phyloP scores from a whole-genome alignment of 35 echinoderm and acorn worm genomes.

The Anneissia japonica region DNA sequence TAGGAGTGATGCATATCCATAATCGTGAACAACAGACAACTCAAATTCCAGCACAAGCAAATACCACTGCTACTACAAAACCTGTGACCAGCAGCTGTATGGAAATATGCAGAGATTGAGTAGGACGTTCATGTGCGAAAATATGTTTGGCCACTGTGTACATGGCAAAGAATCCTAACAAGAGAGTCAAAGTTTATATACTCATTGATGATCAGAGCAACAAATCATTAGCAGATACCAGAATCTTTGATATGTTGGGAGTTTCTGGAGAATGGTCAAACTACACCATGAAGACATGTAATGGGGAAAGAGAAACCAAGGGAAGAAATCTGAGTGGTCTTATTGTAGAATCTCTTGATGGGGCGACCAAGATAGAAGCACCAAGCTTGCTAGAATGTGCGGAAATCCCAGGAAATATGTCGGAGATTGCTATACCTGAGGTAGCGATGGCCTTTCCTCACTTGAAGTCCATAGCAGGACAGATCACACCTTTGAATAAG shows the following conservation, averaged over 20 bases:
- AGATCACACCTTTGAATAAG: slow-evolving; percentile 2
- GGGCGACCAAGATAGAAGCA: neutral
- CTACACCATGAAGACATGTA: slow-evolving; percentile 38
- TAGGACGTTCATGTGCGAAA: slow-evolving; percentile 35
- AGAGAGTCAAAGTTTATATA: slow-evolving; percentile 7
- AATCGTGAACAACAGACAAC: too few relatives aligned
- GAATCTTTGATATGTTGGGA: slow-evolving; percentile 17
- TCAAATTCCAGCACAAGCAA: too few relatives aligned
- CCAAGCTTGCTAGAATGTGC: slow-evolving; percentile 38
- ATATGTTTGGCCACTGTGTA: slow-evolving; percentile 26
- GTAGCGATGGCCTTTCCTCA: slow-evolving; percentile 30
- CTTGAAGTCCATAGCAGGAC: slow-evolving; percentile 19
- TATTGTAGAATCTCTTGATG: slow-evolving; percentile 5
- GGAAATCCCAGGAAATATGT: slow-evolving; percentile 29
- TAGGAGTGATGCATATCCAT: neutral
- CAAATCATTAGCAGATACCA: slow-evolving; percentile 10
- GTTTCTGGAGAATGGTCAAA: neutral
- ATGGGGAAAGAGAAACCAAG: neutral
- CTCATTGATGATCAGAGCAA: slow-evolving; percentile 71
- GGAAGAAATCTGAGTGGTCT: slow-evolving; percentile 17
- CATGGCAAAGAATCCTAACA: neutral
- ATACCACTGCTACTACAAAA: too few relatives aligned
- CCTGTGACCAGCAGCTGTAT: slow-evolving; percentile 7
- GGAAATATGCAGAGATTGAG: slow-evolving; percentile 17
- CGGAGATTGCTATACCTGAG: slow-evolving; percentile 47